Base-by-base conservation (phyloP, 1,140 invertebrate genomes). In the Steinernema feltiae region DNA sequence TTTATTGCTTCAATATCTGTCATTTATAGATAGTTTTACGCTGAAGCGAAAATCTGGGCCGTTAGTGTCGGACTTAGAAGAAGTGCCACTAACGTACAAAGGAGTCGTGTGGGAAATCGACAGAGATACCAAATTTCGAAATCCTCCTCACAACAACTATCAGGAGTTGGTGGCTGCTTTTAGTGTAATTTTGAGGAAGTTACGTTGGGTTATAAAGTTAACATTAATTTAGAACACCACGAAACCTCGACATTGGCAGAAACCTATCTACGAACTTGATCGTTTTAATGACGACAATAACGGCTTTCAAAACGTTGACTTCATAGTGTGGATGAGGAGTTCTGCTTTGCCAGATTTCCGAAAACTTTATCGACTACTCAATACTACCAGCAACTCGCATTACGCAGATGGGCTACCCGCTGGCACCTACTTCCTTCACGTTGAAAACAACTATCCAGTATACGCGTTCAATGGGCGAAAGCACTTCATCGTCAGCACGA, bases 271-370 rank as follows among this genome's bases (percentile, higher is more conserved):
- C 87, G 88, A 94, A 72, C 87, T 98, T 73, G 94, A 41, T 18
- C 35, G 7, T 18, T 96, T 87, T 95, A 95, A 82, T 1, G 48
- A 63, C 3, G 46, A 53, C 24, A 74, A 71, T 1, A 95, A 95
- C 88, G 94, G 94, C 18, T 94, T 97, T 84, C 90, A 92, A 85
- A 97, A 98, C 87, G 94, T 98, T 88, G 94, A 97, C 89, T 89
- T 98, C 1, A 97, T 98, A 83, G 95, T 98, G 1, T 98, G 95
- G 95, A 98, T 97, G 95, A 90, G 94, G 78, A 97, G 94, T 0
- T 94, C 95, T 0, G 95, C 95, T 0, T 88, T 98, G 77, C 95
- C 95, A 0, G 94, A 91, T 41, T 98, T 98, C 87, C 90, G 95
- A 70, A 98, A 98, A 88, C 87, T 98, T 15, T 96, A 97, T 85